Evolutionary conservation across 1,140 invertebrate species (phyloP).

Genomic region (Fopius arisanus): DNA sequence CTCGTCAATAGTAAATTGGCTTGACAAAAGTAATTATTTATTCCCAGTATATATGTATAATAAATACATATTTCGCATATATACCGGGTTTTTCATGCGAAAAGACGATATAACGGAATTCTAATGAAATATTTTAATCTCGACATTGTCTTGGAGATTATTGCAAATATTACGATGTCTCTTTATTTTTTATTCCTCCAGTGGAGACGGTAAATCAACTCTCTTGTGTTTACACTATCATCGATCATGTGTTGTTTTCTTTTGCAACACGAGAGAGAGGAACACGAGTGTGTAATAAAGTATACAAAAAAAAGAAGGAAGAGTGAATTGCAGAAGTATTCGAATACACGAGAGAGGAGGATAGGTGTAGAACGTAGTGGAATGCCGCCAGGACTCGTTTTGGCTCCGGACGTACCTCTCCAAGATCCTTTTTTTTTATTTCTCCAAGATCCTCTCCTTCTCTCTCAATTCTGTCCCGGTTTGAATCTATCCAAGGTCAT

Average conservation of each 20-base stretch:
- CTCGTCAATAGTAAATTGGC: no score
- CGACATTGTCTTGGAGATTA: no score
- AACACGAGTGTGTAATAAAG: not conserved
- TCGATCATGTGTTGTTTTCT: conserved; percentile 1
- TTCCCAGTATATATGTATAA: no score
- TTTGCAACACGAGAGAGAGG: not conserved
- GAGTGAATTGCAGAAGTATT: not conserved
- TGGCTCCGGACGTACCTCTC: conserved; percentile 36
- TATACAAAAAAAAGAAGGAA: not conserved
- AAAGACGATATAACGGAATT: no score
- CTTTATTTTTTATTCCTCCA: no score
- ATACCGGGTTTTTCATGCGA: no score
- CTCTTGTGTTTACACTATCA: not conserved
- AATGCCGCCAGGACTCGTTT: conserved; percentile 49
- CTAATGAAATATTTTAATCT: no score
- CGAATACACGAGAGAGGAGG: conserved; percentile 38
- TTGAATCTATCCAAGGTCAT: conserved; percentile 5
- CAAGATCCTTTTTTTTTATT: no score
- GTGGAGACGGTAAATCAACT: no score
- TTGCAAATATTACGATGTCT: no score
- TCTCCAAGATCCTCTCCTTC: not conserved
- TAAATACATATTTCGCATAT: no score
- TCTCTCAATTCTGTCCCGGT: not conserved
- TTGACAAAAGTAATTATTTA: no score
- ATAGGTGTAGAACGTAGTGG: conserved; percentile 48